These are phyloP conservation scores for Cheilosia vulpina DNA, from an alignment of 2,888 invertebrate species.

Conservation along the genomic window DNA sequence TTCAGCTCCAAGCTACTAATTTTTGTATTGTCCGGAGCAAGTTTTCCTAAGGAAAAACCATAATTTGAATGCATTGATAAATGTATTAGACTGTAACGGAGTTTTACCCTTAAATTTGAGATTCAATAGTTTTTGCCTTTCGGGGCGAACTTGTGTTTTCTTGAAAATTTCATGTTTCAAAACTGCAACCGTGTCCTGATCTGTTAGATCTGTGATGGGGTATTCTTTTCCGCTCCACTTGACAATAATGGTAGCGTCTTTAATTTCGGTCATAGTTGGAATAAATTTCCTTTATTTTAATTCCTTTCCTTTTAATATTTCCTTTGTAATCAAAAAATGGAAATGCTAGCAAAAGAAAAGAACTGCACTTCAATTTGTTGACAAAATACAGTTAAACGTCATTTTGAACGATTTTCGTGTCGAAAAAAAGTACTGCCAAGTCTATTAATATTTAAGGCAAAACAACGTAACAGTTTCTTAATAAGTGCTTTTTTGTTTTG, in stretches of 20 bases:
- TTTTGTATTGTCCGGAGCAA: constrained; percentile 90
- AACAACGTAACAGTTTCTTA: too few relatives aligned
- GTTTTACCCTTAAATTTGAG: constrained; percentile 93
- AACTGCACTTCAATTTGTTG: constrained; percentile 54
- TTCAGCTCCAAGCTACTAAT: constrained; percentile 92
- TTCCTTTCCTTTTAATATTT: background rate
- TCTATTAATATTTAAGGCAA: too few relatives aligned
- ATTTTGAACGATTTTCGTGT: constrained; percentile 24
- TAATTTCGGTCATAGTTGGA: constrained; percentile 76
- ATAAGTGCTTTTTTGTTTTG: too few relatives aligned
- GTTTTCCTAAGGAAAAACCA: constrained; percentile 88
- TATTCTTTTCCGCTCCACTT: constrained; percentile 98
- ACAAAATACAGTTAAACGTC: constrained; percentile 62
- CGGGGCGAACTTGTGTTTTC: constrained; percentile 95
- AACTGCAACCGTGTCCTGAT: constrained; percentile 90
- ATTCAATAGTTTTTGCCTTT: constrained; percentile 96
- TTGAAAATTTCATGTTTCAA: constrained; percentile 93
- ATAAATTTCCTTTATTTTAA: background rate
- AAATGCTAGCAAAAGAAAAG: constrained; percentile 35
- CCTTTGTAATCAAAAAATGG: constrained; percentile 8
- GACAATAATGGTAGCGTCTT: constrained; percentile 86
- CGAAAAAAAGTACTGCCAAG: constrained; percentile 42
- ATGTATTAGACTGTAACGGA: background rate
- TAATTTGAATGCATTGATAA: background rate
- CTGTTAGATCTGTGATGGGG: constrained; percentile 89